phyloP scores from a whole-genome alignment of 2,888 invertebrate species.

The Cartodere bifasciata region DNA sequence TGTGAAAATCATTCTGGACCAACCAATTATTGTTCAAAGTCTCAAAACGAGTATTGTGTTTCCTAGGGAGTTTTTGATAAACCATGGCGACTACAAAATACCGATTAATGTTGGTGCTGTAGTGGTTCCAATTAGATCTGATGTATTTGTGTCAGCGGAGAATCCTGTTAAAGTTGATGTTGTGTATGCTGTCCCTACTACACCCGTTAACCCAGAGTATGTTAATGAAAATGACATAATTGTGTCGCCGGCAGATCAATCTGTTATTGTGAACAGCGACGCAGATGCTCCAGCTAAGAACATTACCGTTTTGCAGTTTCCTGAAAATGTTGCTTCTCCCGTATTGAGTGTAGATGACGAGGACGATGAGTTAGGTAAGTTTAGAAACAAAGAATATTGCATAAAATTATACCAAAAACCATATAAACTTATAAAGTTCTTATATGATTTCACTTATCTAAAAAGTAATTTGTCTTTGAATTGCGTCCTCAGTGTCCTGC shows the following conservation, averaged over 20 bases:
- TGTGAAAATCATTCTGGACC: slow-evolving; percentile 31
- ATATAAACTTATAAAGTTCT: no score
- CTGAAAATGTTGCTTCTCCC: slow-evolving; percentile 27
- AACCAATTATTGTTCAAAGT: slow-evolving; percentile 29
- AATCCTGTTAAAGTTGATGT: slow-evolving; percentile 31
- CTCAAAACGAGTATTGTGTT: slow-evolving; percentile 33
- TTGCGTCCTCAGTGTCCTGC: not conserved
- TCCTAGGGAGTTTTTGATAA: slow-evolving; percentile 32
- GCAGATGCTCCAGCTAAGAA: slow-evolving; percentile 24
- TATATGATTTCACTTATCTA: slow-evolving; percentile 3
- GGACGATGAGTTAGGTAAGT: slow-evolving; percentile 30
- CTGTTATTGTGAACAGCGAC: slow-evolving; percentile 28
- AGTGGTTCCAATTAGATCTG: slow-evolving; percentile 31
- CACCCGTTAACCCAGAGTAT: slow-evolving; percentile 24
- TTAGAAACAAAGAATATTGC: not conserved
- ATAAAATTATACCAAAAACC: not conserved
- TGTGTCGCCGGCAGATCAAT: slow-evolving; percentile 23
- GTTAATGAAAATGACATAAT: slow-evolving; percentile 21
- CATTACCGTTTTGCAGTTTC: slow-evolving; percentile 28
- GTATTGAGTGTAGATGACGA: slow-evolving; percentile 26
- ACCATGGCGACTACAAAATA: slow-evolving; percentile 31
- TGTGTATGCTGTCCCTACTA: slow-evolving; percentile 35
- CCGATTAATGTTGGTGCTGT: slow-evolving; percentile 35
- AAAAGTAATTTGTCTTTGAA: no score
- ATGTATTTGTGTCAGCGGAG: slow-evolving; percentile 25